Base-by-base conservation (phyloP, 2,113 vertebrate genomes). In the Ammodramus savannarum region DNA sequence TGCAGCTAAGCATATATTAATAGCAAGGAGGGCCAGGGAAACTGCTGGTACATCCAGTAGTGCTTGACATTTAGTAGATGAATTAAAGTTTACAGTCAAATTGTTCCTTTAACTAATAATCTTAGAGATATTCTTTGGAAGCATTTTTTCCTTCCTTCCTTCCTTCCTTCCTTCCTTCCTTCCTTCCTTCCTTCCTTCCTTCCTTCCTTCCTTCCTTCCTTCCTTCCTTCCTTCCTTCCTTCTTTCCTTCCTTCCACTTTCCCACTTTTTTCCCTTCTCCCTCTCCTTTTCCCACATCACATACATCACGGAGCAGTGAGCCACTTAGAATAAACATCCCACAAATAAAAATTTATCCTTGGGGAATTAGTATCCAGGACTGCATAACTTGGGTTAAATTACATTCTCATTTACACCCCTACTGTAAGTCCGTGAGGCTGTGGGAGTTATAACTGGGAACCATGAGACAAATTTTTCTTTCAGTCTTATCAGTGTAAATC, bases 51-150 rank as follows among this genome's bases (percentile, higher is more conserved):
- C 75, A 85, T 91, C 94, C 91, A 89, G 54, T 48, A 9, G 92
- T 54, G 92, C 80, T 85, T 95, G 97, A 93, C 88, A 88, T 94
- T 95, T 92, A 95, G 95, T 58, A 93, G 90, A 92, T 90, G 88
- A 89, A 96, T 95, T 89, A 88, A 96, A 82, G 82, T 95, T 93
- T 89, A 73, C 52, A 89, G 93, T 76, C 58, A 90, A 92, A 90
- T 85, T 86, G 59, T 34, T 74, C 94, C 96, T 94, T 95, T 89
- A 91, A 87, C 76, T 54, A 68, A 93, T 73, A 77, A 89, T 20
- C n/a, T 89, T 67, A 86, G 63, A 48, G 10, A 80, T 58, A 65
- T 95, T 93, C 80, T 17, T 90, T 89, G 68, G 13, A 4, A 61
- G 15, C 14, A 1, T 27, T 20, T 29, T 29, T n/a, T 38, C 16